A percentile compares a stretch with the other conserved stretches of the same genome.
phyloP scores from a whole-genome alignment of 2,888 invertebrate genomes.

The Epinotia bilunana region DNA sequence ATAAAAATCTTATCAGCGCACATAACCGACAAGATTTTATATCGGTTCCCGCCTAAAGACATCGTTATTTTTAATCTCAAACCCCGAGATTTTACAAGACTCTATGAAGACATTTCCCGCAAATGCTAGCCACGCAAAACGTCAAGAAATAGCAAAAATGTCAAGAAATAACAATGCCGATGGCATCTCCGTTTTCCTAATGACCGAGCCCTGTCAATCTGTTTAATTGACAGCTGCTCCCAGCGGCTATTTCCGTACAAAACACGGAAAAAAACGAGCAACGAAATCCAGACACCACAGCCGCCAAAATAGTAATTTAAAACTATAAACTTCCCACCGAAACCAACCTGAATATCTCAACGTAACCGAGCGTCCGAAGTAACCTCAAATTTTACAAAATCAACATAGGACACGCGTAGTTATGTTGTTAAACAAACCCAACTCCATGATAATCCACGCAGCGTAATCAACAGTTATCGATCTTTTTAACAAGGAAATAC shows the following conservation, averaged over 20 bases:
- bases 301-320: conserved; percentile 47
- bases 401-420: conserved; percentile 76
- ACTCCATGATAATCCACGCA: conserved; percentile 51
- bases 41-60: background rate
- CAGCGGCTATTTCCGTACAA: conserved; percentile 59
- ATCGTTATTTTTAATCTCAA: background rate
- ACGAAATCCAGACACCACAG: conserved; percentile 42
- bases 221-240: conserved; percentile 79
- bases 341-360: conserved; percentile 42
- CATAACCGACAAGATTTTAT: background rate
- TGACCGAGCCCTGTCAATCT: conserved; percentile 81
- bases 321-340: conserved; percentile 46
- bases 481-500: conserved; percentile 46
- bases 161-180: conserved; percentile 44
- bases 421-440: conserved; percentile 58
- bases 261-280: conserved; percentile 45
- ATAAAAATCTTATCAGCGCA: conserved; percentile 12
- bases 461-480: conserved; percentile 48
- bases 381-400: conserved; percentile 78
- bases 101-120: conserved; percentile 2
- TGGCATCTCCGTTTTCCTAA: conserved; percentile 58
- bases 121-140: conserved; percentile 17
- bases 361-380: conserved; percentile 63
- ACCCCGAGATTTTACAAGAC: background rate
- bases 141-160: conserved; percentile 30